Conservation (phyloP, 2,888 invertebrate genomes). For the Athripsodes cinereus region DNA sequence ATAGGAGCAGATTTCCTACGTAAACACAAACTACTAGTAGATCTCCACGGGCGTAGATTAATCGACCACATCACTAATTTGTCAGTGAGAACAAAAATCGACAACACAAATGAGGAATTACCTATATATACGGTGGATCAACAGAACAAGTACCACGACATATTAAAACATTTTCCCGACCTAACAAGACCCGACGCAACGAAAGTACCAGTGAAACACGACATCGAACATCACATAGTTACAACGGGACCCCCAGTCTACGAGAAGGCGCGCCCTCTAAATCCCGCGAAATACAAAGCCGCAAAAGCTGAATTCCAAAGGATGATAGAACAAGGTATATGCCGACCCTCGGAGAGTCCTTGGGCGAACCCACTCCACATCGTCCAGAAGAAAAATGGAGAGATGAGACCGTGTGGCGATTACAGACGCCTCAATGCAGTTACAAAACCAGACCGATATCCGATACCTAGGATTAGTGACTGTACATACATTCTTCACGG, state of each 20-base stretch:
- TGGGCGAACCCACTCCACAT: conserved; percentile 34
- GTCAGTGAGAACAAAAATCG: too few relatives aligned
- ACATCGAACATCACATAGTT: conserved; percentile 21
- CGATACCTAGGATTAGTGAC: conserved; percentile 31
- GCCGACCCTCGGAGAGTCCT: conserved; percentile 31
- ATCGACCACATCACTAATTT: background rate
- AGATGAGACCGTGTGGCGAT: conserved; percentile 30
- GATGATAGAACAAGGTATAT: conserved; percentile 32
- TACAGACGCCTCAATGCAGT: conserved; percentile 32
- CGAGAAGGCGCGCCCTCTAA: conserved; percentile 18
- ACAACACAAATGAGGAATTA: background rate
- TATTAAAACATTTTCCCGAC: background rate
- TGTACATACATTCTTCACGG: conserved; percentile 27
- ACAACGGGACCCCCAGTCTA: conserved; percentile 23
- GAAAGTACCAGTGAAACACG: conserved; percentile 1
- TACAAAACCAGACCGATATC: conserved; percentile 32
- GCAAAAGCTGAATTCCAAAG: conserved; percentile 18
- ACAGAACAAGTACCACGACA: background rate
- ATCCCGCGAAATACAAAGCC: conserved; percentile 15
- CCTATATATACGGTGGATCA: background rate
- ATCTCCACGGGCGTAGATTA: background rate
- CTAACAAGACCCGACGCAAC: background rate
- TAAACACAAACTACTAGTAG: background rate
- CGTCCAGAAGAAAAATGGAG: conserved; percentile 21
- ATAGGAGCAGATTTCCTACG: background rate